A percentile compares a stretch with the other conserved stretches of the same genome.
phyloP scores from a whole-genome alignment of 2,113 vertebrate species.

The Dendrocopos noguchii region DNA sequence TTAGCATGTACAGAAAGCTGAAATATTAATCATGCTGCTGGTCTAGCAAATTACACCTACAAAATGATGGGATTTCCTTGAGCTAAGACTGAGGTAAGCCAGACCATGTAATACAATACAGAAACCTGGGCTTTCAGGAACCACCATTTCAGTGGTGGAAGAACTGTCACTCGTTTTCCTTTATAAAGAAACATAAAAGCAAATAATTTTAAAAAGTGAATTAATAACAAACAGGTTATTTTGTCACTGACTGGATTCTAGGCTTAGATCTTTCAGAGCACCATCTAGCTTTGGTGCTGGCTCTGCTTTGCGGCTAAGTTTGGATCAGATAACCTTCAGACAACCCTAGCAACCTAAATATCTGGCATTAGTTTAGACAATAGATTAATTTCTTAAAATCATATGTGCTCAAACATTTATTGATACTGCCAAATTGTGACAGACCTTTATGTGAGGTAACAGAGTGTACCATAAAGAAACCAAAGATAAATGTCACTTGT shows the following conservation, averaged over 20 bases:
- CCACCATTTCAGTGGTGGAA: neutral
- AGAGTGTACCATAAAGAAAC: too few species aligned
- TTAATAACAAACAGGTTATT: neutral
- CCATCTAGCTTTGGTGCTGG: neutral
- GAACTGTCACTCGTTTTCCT: constrained; percentile 18
- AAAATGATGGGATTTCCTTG: constrained; percentile 23
- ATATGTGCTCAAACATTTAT: too few species aligned
- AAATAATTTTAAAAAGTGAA: neutral
- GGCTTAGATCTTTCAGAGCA: neutral
- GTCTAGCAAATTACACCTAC: neutral
- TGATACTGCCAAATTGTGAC: too few species aligned
- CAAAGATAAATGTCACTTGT: too few species aligned
- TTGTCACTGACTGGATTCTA: neutral
- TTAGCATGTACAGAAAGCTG: neutral
- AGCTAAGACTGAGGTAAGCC: constrained; percentile 26
- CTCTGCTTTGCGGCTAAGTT: neutral
- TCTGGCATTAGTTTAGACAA: too few species aligned
- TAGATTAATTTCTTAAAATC: too few species aligned
- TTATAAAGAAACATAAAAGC: neutral
- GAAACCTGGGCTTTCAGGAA: neutral
- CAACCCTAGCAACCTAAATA: neutral
- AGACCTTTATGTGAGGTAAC: too few species aligned
- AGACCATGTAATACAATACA: constrained; percentile 9
- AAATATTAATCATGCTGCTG: neutral
- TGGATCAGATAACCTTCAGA: neutral